Evolutionary conservation across 2,888 invertebrate genomes (phyloP), one percentile per base, ranked within the genome.

Genomic region (Germaria angustata): DNA sequence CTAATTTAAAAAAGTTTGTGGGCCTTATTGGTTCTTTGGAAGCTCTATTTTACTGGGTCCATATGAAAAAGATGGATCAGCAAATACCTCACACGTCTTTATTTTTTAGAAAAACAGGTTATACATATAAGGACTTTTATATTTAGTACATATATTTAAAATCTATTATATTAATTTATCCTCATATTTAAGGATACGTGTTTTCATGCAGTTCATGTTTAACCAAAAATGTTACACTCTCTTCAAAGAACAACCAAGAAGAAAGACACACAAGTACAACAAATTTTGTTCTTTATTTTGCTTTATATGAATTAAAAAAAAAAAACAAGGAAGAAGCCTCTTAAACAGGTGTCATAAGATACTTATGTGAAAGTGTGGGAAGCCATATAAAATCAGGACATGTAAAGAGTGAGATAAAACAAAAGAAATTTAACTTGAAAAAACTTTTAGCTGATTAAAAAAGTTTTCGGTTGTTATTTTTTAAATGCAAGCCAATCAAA

Each of bases 311-410:
- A n/a, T n/a, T n/a, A n/a, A n/a, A n/a, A n/a, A n/a, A n/a, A n/a
- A 41, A 71, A 39, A 71, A 65, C 32, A 44, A 44, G 32, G 49
- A 72, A 66, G 72, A 79, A 72, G 72, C 72, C 72, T 59, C 57
- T 79, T 72, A 66, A 68, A 68, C 72, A 80, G 79, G 66, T 80
- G 79, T 73, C 72, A 73, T 79, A 44, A 63, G 66, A 79, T 79
- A 79, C 59, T 66, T 41, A 51, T 72, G 78, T 51, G 72, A 69
- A 59, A 24, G 24, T 72, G 59, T 66, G 66, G 69, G 69, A 79
- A 73, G 66, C 66, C 66, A 8, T 53, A 66, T 7, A 46, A 63
- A 53, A 69, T n/a, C 61, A 80, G 66, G 44, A 61, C 51, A 66
- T 66, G 59, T n/a, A 32, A 59, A 55, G 13, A 8, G 5, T 4